phyloP scores from a whole-genome alignment of 2,113 vertebrate genomes.

The Platycercus adscitus region DNA sequence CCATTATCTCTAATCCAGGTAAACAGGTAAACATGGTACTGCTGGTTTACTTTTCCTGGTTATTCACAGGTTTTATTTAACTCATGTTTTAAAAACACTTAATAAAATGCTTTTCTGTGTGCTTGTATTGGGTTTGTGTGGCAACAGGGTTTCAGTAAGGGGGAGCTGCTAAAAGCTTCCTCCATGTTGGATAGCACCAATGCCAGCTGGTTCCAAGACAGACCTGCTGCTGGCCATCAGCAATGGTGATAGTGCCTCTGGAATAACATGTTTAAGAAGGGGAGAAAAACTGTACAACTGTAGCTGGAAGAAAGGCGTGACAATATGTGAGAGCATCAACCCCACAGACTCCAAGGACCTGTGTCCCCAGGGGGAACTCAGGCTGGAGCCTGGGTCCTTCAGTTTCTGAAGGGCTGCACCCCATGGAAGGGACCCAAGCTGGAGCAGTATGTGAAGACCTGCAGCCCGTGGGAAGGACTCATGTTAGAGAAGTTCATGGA shows the following conservation, averaged over 20 bases:
- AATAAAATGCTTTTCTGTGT: background rate
- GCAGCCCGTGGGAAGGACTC: background rate
- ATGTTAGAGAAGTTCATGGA: background rate
- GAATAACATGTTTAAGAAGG: background rate
- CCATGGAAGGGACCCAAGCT: background rate
- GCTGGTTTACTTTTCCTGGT: background rate
- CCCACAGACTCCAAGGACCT: background rate
- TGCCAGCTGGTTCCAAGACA: background rate
- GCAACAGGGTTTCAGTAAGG: background rate
- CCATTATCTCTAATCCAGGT: background rate
- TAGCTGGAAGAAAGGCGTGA: background rate
- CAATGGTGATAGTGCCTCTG: background rate
- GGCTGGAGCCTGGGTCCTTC: background rate
- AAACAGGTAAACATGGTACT: background rate
- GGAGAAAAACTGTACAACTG: too few relatives aligned
- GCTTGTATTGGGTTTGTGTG: background rate
- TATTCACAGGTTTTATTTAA: background rate
- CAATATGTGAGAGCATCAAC: accelerated
- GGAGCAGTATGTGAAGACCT: background rate
- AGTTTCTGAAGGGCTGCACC: background rate
- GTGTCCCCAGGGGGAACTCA: background rate
- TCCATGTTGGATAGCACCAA: background rate
- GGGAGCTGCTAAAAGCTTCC: background rate
- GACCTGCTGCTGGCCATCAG: background rate
- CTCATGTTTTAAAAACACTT: background rate